Evolutionary conservation across 64 coral and sea anemone genomes (phyloP).

Genomic region (Pocillopora damicornis): DNA sequence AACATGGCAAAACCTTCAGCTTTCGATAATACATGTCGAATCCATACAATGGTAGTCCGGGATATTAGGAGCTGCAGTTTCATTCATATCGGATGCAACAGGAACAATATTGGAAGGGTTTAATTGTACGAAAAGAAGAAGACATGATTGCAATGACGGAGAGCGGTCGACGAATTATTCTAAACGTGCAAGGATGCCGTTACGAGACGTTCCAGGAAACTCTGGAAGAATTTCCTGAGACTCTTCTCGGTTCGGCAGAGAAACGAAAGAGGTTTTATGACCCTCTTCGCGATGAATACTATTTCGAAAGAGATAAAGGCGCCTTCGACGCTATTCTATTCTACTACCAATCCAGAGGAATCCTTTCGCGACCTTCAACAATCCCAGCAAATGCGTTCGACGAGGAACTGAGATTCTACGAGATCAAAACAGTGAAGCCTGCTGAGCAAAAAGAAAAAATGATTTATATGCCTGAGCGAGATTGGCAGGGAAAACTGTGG

Average conservation of each 20-base stretch:
- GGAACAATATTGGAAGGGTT: background rate
- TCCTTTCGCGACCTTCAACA: slow-evolving; percentile 67
- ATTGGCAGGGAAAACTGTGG: slow-evolving; percentile 60
- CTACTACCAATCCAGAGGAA: slow-evolving; percentile 85
- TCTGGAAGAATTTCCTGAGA: slow-evolving; percentile 71
- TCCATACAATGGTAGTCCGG: background rate
- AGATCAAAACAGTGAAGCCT: slow-evolving; percentile 36
- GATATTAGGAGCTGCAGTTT: background rate
- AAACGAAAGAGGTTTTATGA: slow-evolving; percentile 61
- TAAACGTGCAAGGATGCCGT: slow-evolving; percentile 77
- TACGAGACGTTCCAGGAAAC: slow-evolving; percentile 85
- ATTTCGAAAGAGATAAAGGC: slow-evolving; percentile 61
- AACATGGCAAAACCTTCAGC: background rate
- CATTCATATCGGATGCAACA: background rate
- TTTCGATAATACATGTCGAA: background rate
- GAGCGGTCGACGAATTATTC: slow-evolving; percentile 52
- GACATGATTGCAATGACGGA: background rate
- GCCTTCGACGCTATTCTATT: slow-evolving; percentile 85
- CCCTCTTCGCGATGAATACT: slow-evolving; percentile 61
- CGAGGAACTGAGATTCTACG: slow-evolving; percentile 68
- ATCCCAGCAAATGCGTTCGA: slow-evolving; percentile 53
- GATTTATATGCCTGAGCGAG: slow-evolving; percentile 5
- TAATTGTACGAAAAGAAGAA: background rate
- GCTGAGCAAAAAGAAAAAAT: background rate
- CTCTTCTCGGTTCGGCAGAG: slow-evolving; percentile 63